Base-by-base conservation (phyloP, 2,113 vertebrate genomes). In the Alces alces region DNA sequence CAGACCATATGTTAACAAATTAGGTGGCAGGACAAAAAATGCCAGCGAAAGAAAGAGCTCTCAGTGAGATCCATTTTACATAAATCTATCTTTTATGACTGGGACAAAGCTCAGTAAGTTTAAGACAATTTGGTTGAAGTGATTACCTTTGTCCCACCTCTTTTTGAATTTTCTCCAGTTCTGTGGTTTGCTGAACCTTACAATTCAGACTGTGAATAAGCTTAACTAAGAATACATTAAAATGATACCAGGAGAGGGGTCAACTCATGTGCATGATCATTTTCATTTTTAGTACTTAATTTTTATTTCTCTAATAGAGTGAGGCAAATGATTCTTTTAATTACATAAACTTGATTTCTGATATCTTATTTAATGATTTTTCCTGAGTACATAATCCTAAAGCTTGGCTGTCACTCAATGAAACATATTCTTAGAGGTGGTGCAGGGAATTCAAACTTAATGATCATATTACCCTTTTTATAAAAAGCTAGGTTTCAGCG, bases 1-100 rank as follows among this genome's bases (percentile, higher is more conserved):
- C 36, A 92, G 96, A 70, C 82, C 61, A 82, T 70, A 95, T n/a
- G 25, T 52, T 93, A 86, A 96, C 92, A 96, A 83, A 95, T 25
- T 66, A 85, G 43, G 50, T 82, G n/a, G 43, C 83, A 60, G 91
- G 60, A 93, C 8, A 96, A 73, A 96, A 86, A 97, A 19, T 3
- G 28, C 97, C 93, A 45, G 87, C 19, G 7, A 66, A 70, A 47
- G 27, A 43, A 92, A 83, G 27, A 84, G 12, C 17, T 43, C 14
- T 93, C 36, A 25, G 30, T 93, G 55, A 92, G 15, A 93, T 86
- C 30, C 19, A 3, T 45, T 58, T 93, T 43, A 10, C 4, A 58
- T 23, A 45, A 19, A 45, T 45, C 7, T 57, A 36, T 14, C 33
- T 54, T 27, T 94, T 64, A 25, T 73, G 19, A 45, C 7, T n/a